A percentile compares a stretch with the other conserved stretches of the same genome.
Evolutionary conservation across 1,140 invertebrate genomes (phyloP).

Genomic region (Pseudomyrmex concolor): DNA sequence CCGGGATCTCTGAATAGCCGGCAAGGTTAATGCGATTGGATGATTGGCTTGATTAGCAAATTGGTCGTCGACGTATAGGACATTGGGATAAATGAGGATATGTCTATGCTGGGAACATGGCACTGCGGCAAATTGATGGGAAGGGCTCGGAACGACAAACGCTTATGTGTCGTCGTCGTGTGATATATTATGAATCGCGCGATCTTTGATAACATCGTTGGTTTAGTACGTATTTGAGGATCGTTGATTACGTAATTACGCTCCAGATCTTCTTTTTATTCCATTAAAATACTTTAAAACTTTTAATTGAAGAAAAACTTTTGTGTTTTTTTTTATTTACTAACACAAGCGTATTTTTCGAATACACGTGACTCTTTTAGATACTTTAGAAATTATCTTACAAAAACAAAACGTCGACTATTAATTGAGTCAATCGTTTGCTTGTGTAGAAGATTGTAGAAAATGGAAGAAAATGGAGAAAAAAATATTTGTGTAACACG

Average conservation of each 20-base stretch:
- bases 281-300: not conserved
- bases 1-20: conserved; percentile 75
- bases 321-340: not conserved
- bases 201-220: conserved; percentile 62
- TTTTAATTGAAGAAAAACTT: not conserved
- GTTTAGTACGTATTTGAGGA: not conserved
- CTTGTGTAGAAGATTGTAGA: not conserved
- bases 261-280: not conserved
- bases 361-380: no score
- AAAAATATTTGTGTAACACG: no score
- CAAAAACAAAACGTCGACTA: not conserved
- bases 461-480: no score
- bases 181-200: conserved; percentile 68
- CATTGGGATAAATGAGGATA: conserved; percentile 85
- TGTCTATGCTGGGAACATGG: conserved; percentile 80
- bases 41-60: conserved; percentile 84
- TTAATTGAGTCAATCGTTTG: not conserved
- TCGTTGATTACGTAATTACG: not conserved
- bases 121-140: conserved; percentile 79
- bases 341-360: no score
- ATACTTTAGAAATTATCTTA: not conserved
- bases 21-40: conserved; percentile 84
- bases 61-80: conserved; percentile 78
- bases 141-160: conserved; percentile 71
- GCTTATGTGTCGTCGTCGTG: conserved; percentile 57